phyloP scores from a whole-genome alignment of 2,888 invertebrate genomes.

The Uloborus plumipes region DNA sequence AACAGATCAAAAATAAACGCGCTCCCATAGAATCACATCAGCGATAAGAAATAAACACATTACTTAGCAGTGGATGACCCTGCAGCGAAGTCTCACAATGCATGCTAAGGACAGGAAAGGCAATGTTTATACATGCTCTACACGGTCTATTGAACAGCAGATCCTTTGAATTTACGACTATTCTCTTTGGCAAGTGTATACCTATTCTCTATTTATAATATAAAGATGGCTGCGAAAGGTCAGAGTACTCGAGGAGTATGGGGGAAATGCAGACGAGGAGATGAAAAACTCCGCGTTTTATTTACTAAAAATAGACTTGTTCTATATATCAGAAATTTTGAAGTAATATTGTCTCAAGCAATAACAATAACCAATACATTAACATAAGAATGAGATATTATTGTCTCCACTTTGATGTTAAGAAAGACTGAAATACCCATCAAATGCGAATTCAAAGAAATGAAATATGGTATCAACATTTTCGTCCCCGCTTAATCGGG shows the following conservation, averaged over 20 bases:
- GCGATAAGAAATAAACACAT: constrained; percentile 48
- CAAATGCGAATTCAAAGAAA: too few species aligned
- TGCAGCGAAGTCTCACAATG: constrained; percentile 30
- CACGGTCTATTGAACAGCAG: constrained; percentile 58
- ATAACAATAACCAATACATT: too few species aligned
- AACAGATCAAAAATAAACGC: constrained; percentile 21
- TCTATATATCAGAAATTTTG: not conserved
- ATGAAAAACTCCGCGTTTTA: not conserved
- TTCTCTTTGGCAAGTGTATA: constrained; percentile 34
- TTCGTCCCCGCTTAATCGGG: too few species aligned
- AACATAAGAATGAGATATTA: too few species aligned
- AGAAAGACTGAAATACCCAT: too few species aligned
- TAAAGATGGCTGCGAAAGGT: constrained; percentile 35
- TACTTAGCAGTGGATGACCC: constrained; percentile 56
- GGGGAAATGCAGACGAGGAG: not conserved
- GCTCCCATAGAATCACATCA: constrained; percentile 8
- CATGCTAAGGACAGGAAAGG: constrained; percentile 62
- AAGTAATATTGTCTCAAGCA: too few species aligned
- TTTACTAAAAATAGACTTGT: constrained; percentile 25
- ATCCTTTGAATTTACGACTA: constrained; percentile 48
- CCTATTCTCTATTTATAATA: constrained; percentile 46
- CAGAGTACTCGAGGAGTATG: constrained; percentile 27
- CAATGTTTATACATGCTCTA: constrained; percentile 57
- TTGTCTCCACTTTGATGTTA: too few species aligned
- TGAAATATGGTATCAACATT: too few species aligned